Evolutionary conservation across 2,888 invertebrate species (phyloP), one percentile per base, ranked within the genome.

Genomic region (Drosophila niveifrons): DNA sequence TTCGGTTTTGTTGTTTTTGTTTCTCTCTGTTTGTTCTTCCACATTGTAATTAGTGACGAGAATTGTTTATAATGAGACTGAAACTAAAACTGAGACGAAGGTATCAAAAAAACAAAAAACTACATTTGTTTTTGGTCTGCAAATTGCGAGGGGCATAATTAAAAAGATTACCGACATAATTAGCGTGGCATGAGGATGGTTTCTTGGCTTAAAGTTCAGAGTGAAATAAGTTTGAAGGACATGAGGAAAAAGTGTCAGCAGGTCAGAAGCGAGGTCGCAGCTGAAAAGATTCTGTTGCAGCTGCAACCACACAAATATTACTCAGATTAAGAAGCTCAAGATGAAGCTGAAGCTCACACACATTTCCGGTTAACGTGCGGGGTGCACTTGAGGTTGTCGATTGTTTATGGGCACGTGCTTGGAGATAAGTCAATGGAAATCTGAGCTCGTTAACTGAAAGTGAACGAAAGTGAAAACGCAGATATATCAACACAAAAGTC

Each of bases 41-140:
- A 82, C 85, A 66, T 73, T 80, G 78, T 87, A 87, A 89, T 89
- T 85, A 85, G 89, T 82, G 85, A 82, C 85, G 82, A 85, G 88
- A 85, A 87, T 87, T 78, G 82, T 73, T 88, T 77, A 69, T 82
- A 82, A 88, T 88, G 67, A 82, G 79, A 81, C 70, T 66, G 67
- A 72, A 72, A 75, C 71, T 62, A 65, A 74, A 55, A 76, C 55
- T 72, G 55, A 64, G 53, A 65, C 53, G n/a, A 15, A 57, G 63
- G 41, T 51, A 77, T 64, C 67, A 61, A 61, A 57, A 53, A 61
- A 31, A n/a, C n/a, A 23, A 23, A 23, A 23, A 23, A 23, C 47
- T n/a, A 66, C 56, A 36, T 78, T 72, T 78, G 64, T 72, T 69
- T 69, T 78, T 62, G 58, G 53, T 55, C 41, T 59, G 53, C 59